These are phyloP conservation scores for Apantesis nais DNA, from an alignment of 2,888 invertebrate species.

Conservation along the genomic window DNA sequence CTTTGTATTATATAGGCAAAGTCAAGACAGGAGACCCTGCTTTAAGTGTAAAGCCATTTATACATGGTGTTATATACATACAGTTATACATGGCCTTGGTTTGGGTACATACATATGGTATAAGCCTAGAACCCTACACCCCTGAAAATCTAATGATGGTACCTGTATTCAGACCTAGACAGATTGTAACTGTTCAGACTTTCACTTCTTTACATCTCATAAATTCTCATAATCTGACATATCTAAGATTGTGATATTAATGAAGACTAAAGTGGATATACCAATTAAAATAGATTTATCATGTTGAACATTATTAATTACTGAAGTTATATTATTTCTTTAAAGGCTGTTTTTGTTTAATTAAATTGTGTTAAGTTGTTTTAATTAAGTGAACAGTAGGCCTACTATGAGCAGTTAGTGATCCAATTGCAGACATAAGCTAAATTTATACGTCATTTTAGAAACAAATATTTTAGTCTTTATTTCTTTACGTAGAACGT, in stretches of 20 bases:
- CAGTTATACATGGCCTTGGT: too few species aligned
- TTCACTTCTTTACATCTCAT: conserved; percentile 27
- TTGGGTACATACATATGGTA: background rate
- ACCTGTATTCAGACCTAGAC: background rate
- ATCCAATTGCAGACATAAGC: too few species aligned
- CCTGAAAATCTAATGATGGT: background rate
- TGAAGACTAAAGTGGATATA: background rate
- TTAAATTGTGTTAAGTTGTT: background rate
- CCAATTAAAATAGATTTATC: background rate
- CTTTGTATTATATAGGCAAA: background rate
- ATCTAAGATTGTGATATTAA: conserved; percentile 14
- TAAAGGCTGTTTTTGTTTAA: background rate
- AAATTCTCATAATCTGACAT: conserved; percentile 16
- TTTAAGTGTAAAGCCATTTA: too few species aligned
- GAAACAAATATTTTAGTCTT: too few species aligned
- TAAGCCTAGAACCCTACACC: background rate
- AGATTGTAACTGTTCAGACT: conserved; percentile 12
- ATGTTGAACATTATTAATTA: background rate
- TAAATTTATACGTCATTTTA: too few species aligned
- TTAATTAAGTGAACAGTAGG: too few species aligned
- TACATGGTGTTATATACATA: too few species aligned
- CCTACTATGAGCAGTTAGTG: too few species aligned
- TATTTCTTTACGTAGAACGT: too few species aligned
- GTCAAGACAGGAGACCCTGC: too few species aligned
- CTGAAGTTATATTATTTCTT: background rate